Evolutionary conservation across 2,888 invertebrate species (phyloP).

Genomic region (Axea sp.): DNA sequence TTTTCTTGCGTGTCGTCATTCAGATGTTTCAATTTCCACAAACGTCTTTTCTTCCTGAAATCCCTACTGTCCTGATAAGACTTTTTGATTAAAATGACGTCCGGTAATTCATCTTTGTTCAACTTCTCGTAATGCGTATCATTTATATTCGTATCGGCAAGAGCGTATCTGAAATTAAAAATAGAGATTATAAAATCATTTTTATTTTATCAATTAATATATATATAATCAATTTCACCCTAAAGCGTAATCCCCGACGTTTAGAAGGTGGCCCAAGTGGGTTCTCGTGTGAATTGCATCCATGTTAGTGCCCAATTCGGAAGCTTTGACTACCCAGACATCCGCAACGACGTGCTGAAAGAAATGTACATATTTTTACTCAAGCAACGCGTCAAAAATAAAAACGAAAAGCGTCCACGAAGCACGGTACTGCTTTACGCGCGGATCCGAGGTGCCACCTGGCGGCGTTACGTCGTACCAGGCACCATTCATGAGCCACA

Average conservation of each 20-base stretch:
- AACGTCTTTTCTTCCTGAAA: constrained; percentile 86
- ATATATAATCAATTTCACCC: constrained; percentile 90
- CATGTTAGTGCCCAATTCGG: constrained; percentile 90
- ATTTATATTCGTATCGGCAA: constrained; percentile 95
- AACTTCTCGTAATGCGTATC: constrained; percentile 93
- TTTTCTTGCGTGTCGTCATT: constrained; percentile 84
- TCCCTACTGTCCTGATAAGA: constrained; percentile 86
- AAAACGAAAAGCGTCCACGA: too few relatives aligned
- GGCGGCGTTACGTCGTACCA: too few relatives aligned
- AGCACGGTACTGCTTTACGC: too few relatives aligned
- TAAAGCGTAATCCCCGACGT: constrained; percentile 94
- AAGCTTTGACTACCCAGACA: constrained; percentile 94
- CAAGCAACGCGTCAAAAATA: too few relatives aligned
- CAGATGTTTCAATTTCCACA: constrained; percentile 96
- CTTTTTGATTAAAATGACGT: constrained; percentile 97
- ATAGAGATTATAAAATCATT: too few relatives aligned
- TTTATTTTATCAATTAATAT: too few relatives aligned
- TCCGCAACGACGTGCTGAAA: constrained; percentile 91
- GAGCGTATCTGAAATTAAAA: constrained; percentile 87
- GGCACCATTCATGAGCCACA: too few relatives aligned
- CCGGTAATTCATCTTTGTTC: constrained; percentile 85
- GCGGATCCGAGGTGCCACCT: too few relatives aligned
- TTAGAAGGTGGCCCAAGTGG: constrained; percentile 95
- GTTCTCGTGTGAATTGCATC: constrained; percentile 92
- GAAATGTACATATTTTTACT: neutral